Conservation (phyloP, 1,140 invertebrate species). For the Brachionus calyciflorus region DNA sequence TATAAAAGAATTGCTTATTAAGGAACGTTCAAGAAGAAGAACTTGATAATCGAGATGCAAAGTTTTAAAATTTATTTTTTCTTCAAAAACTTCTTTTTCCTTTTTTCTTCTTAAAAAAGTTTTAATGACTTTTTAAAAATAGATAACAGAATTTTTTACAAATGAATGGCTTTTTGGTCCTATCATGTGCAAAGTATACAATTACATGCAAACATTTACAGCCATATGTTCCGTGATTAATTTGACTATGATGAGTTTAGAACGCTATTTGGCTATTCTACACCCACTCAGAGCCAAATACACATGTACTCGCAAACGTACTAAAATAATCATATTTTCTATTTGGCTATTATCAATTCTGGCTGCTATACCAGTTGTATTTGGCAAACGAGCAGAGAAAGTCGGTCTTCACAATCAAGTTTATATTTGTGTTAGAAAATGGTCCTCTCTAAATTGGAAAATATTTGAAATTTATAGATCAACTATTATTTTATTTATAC, state of each 20-base stretch:
- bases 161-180: slow-evolving; percentile 72
- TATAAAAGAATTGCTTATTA: too few relatives aligned
- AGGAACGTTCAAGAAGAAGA: too few relatives aligned
- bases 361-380: slow-evolving; percentile 60
- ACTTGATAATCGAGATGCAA: too few relatives aligned
- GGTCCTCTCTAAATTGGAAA: slow-evolving; percentile 62
- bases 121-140: slow-evolving; percentile 53
- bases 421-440: slow-evolving; percentile 68
- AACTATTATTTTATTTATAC: slow-evolving; percentile 67
- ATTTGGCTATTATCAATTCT: slow-evolving; percentile 77
- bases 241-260: slow-evolving; percentile 75
- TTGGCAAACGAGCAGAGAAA: slow-evolving; percentile 57
- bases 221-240: slow-evolving; percentile 74
- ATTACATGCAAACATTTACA: slow-evolving; percentile 74
- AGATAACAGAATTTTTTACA: slow-evolving; percentile 73
- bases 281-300: slow-evolving; percentile 78
- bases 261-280: slow-evolving; percentile 89
- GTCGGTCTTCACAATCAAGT: slow-evolving; percentile 55
- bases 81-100: too few relatives aligned
- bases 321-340: slow-evolving; percentile 75
- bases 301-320: slow-evolving; percentile 69
- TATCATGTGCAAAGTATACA: slow-evolving; percentile 71
- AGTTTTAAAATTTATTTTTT: too few relatives aligned
- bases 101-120: too few relatives aligned
- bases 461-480: slow-evolving; percentile 70